phyloP scores from a whole-genome alignment of 2,797 vertebrate genomes.

The Myotis myotis region DNA sequence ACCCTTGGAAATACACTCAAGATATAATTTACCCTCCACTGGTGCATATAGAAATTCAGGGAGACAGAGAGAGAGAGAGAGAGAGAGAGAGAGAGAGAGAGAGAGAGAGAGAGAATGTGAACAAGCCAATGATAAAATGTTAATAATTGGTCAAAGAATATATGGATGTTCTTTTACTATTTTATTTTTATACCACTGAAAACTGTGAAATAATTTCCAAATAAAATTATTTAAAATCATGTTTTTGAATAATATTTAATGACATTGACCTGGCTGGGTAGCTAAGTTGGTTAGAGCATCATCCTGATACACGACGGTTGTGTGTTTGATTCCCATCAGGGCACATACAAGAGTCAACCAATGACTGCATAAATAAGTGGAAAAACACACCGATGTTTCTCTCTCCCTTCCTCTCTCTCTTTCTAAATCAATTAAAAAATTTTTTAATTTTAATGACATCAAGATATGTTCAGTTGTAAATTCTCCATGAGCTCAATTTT shows the following conservation, averaged over 20 bases:
- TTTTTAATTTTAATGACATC: background rate
- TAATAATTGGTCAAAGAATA: background rate
- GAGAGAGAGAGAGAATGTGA: background rate
- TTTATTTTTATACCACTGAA: background rate
- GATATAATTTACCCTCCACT: background rate
- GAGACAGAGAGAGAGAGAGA: background rate
- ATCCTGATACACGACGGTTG: background rate
- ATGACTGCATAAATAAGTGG: background rate
- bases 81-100: background rate
- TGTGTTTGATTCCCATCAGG: background rate
- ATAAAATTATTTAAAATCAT: background rate
- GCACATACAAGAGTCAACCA: background rate
- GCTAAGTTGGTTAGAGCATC: background rate
- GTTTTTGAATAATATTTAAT: background rate
- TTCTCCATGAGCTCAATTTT: background rate
- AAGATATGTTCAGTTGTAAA: background rate
- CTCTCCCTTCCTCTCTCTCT: background rate
- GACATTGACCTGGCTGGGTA: background rate
- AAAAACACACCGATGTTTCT: background rate
- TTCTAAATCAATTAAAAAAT: background rate
- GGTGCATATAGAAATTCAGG: background rate
- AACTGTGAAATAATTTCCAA: constrained; percentile 1
- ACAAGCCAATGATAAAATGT: background rate
- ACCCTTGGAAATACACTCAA: background rate
- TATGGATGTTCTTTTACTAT: background rate